Percentiles rank a stretch among this genome's conserved stretches.
phyloP scores from a whole-genome alignment of 2,797 vertebrate genomes.

The Antennarius maculatus region DNA sequence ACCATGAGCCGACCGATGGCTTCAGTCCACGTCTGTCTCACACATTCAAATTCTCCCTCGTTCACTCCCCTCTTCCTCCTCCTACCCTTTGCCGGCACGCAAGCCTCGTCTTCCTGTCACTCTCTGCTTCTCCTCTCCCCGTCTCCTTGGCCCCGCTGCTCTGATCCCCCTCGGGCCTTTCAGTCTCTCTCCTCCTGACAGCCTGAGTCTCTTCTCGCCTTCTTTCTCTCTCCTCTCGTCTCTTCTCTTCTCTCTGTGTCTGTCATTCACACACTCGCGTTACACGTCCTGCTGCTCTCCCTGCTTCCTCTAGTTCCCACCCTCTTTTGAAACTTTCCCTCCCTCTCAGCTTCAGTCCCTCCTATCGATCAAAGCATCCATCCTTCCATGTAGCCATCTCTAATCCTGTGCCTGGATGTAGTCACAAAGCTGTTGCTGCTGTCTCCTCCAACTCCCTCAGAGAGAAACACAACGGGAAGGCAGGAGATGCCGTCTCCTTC shows the following conservation, averaged over 20 bases:
- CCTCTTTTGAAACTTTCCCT: constrained; percentile 74
- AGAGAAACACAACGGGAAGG: constrained; percentile 51
- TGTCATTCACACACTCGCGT: constrained; percentile 71
- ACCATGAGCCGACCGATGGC: constrained; percentile 71
- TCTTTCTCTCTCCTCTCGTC: constrained; percentile 48
- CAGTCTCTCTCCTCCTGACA: constrained; percentile 71
- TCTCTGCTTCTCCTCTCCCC: constrained; percentile 40
- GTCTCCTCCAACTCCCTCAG: constrained; percentile 57
- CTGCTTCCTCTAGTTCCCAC: constrained; percentile 67
- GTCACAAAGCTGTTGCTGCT: constrained; percentile 51
- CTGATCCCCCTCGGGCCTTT: constrained; percentile 69
- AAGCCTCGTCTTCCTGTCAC: constrained; percentile 64
- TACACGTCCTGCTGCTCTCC: constrained; percentile 59
- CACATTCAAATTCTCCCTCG: constrained; percentile 79
- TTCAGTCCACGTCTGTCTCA: constrained; percentile 69
- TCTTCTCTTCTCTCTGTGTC: constrained; percentile 65
- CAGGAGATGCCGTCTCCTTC: constrained; percentile 68
- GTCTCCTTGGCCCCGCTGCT: constrained; percentile 54
- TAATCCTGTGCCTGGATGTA: constrained; percentile 51
- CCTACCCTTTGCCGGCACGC: constrained; percentile 45
- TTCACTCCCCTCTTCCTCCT: constrained; percentile 58
- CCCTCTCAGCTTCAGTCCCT: constrained; percentile 64
- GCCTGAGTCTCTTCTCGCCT: constrained; percentile 59
- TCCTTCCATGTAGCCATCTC: constrained; percentile 57
- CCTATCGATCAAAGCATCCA: constrained; percentile 68